Evolutionary conservation across 2,113 vertebrate genomes (phyloP), one percentile per base, ranked within the genome.

Genomic region (Trinectes maculatus): DNA sequence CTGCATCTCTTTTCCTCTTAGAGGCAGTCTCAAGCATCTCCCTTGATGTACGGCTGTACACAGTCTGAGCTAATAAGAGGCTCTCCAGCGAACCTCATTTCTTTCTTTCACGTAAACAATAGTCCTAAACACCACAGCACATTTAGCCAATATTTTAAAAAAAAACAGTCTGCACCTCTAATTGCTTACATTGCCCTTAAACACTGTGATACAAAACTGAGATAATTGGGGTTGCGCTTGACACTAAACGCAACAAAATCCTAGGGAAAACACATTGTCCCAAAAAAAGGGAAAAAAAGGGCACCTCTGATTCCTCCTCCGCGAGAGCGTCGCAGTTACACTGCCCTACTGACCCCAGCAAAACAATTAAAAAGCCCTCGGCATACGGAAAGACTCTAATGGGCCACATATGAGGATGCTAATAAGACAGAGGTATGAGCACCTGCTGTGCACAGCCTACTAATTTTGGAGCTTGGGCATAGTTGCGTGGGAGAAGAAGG

Each of bases 341-440:
- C 43, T 75, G 80, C 42, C 75, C 73, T 60, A 39, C 63, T 84
- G 87, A 90, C 84, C 81, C 60, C 47, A 10, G 71, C 66, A 66
- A 80, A 88, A 87, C 87, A 91, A 91, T 91, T 90, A 89, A 75
- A 87, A 88, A 74, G 51, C 71, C 71, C 58, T 43, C 16, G 56
- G 78, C 79, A 68, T 56, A 81, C 73, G 87, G 70, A 80, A 76
- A 69, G 68, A 52, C 57, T 71, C 72, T 90, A 87, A 91, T 84
- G 77, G 83, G 81, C 75, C 79, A 86, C 88, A 85, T 83, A 79
- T 77, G 83, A 85, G 82, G 59, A 72, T 71, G 82, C 79, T 87
- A 89, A 89, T 85, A 85, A 87, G 79, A 81, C 83, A 81, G 74
- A 86, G 87, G 83, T 85, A 74, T 18, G 7, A 67, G 24, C 74